A percentile compares a stretch with the other conserved stretches of the same genome.
Evolutionary conservation across 2,888 invertebrate species (phyloP).

Genomic region (Chloroclystis v-ata): DNA sequence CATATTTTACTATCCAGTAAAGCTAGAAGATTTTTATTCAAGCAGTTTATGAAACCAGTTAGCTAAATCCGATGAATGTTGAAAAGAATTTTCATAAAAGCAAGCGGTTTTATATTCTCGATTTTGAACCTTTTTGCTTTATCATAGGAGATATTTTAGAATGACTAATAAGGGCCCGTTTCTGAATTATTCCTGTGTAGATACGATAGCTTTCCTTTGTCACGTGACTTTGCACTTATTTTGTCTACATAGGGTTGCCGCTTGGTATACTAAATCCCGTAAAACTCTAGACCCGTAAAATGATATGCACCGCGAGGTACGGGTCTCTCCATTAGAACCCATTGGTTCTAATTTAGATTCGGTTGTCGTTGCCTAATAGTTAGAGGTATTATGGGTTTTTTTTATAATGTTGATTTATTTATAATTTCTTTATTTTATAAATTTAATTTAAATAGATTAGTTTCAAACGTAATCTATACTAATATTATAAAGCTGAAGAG

Average conservation of each 20-base stretch:
- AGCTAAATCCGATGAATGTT: neutral
- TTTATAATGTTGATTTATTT: no score
- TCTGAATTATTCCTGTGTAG: constrained; percentile 24
- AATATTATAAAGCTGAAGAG: no score
- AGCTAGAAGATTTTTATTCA: neutral
- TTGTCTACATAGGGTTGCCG: neutral
- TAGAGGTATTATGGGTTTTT: no score
- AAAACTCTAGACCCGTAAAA: no score
- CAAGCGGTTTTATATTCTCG: neutral
- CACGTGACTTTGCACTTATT: constrained; percentile 6
- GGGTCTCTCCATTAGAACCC: no score
- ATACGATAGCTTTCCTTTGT: constrained; percentile 1
- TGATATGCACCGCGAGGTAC: no score
- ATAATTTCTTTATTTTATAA: no score
- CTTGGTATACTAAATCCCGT: neutral
- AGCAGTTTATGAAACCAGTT: neutral
- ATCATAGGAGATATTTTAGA: constrained; percentile 11
- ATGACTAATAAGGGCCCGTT: constrained; percentile 22
- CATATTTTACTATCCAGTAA: no score
- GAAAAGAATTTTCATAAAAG: constrained; percentile 1
- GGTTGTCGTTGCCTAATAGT: no score
- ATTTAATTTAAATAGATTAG: no score
- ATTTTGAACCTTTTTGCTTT: constrained; percentile 11
- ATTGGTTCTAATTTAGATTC: no score
- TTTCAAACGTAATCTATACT: no score